Evolutionary conservation across 1,140 invertebrate species (phyloP), one percentile per base, ranked within the genome.

Genomic region (Pseudoatta argentina): DNA sequence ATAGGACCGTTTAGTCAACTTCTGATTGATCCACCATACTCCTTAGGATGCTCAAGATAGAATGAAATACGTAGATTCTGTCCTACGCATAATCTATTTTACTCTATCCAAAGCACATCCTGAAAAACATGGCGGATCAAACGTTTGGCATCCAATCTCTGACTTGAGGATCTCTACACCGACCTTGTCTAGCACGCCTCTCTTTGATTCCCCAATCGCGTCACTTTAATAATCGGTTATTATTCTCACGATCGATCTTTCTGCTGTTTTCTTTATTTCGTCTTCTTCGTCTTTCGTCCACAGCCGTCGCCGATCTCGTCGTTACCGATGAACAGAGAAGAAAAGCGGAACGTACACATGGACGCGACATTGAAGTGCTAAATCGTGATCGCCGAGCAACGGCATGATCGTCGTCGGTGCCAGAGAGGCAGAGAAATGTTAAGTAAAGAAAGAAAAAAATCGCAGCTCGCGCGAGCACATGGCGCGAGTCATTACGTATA

Each of bases 401-500:
- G 53, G 27, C 12, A 12, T 16, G 72, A n/a, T n/a, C 55, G 18
- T 77, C 55, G 66, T 18, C 34, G 53, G 61, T 14, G 66, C 55
- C 59, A 53, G 87, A 61, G 87, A 78, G 16, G 27, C 1, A 16
- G 24, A 69, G 69, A 72, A 76, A 82, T 12, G 39, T 48, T 34
- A 69, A 83, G 69, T 14, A 66, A 76, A 72, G n/a, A 59, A 76
- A 72, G 18, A 55, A 61, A 76, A 67, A 75, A 48, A 66, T 76
- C 30, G 39, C 71, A 39, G 16, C 39, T n/a, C n/a, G 39, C 53
- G 12, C 48, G 66, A 83, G 76, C 61, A 34, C 76, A 51, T 67
- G 75, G 30, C 51, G 85, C 66, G 64, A 87, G 72, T 72, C 88
- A 89, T 91, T 87, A 89, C 90, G 88, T 61, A 27, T 90, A 87